Base-by-base conservation (phyloP, 2,888 invertebrate species). In the Drosophila diplacantha region DNA sequence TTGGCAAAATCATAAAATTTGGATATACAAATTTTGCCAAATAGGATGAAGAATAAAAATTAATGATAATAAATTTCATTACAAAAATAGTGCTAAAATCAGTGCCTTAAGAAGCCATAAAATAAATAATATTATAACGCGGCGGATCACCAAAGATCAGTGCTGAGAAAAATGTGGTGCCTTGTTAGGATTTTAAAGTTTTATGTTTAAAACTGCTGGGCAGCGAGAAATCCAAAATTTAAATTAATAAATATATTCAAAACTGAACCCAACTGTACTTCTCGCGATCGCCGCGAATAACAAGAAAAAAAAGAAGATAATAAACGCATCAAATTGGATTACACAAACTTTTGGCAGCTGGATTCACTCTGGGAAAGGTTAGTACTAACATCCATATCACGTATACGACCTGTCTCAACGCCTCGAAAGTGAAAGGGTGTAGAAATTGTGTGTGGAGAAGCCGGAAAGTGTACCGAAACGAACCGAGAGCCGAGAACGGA, bases 301-400 rank as follows among this genome's bases (percentile, higher is more conserved):
- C 12, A 43, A 16, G 18, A 18, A 16, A 34, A 29, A 37, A 9
- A 34, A 39, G 39, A 24, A 41, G n/a, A 44, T 29, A 8, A 46
- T 31, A 18, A 73, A 69, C 54, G 56, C 75, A 71, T 73, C 83
- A 84, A 69, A 83, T 84, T 81, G 80, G 80, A 81, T 81, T 81
- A 81, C 69, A 73, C 71, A 62, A 65, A 84, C 31, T 78, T 81
- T 68, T 77, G 73, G 83, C 65, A 74, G 54, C 71, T 80, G 64
- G 71, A 75, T 41, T 78, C 83, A 56, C 84, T 81, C 75, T 69
- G 71, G 66, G 81, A 81, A 71, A 81, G 80, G 80, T 81, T 81
- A 77, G 80, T 80, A 41, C 24, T 9, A 41, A 16, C n/a, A 26
- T 26, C 11, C 39, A 49, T 60, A 38, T 38, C 50, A 69, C 60